Evolutionary conservation across 2,888 invertebrate species (phyloP).

Genomic region (Octonoba sinensis): DNA sequence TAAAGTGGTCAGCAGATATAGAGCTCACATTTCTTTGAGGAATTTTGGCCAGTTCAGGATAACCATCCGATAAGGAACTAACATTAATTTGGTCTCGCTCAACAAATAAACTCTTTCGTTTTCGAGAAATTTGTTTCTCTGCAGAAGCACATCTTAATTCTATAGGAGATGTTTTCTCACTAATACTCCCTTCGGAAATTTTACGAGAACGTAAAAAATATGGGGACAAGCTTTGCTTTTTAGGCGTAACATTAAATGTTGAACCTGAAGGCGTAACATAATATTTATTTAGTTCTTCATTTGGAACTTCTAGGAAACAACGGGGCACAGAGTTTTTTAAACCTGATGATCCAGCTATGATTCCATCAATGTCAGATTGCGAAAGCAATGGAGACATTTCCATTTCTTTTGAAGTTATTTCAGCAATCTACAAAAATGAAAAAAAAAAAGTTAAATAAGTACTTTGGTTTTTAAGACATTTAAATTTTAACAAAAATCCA

Average conservation of each 20-base stretch:
- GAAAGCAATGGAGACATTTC: background rate
- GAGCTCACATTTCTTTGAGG: no score
- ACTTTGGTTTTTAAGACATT: no score
- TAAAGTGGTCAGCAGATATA: no score
- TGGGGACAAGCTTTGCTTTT: slow-evolving; percentile 6
- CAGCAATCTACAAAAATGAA: background rate
- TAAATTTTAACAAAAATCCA: no score
- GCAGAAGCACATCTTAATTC: no score
- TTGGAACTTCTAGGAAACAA: slow-evolving; percentile 12
- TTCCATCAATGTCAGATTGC: background rate
- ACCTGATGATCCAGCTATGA: background rate
- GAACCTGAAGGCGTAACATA: slow-evolving; percentile 1
- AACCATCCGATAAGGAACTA: no score
- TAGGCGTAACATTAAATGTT: slow-evolving; percentile 3
- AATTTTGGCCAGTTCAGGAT: no score
- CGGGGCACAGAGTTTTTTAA: slow-evolving; percentile 43
- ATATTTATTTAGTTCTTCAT: background rate
- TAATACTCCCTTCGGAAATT: background rate
- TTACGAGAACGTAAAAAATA: slow-evolving; percentile 17
- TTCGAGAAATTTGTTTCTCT: no score
- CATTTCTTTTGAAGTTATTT: background rate
- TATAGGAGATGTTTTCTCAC: no score
- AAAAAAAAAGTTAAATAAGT: no score
- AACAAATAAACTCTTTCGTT: no score
- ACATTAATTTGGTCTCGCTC: no score